Conservation (phyloP, 2,113 vertebrate genomes). For the Seriola quinqueradiata region DNA sequence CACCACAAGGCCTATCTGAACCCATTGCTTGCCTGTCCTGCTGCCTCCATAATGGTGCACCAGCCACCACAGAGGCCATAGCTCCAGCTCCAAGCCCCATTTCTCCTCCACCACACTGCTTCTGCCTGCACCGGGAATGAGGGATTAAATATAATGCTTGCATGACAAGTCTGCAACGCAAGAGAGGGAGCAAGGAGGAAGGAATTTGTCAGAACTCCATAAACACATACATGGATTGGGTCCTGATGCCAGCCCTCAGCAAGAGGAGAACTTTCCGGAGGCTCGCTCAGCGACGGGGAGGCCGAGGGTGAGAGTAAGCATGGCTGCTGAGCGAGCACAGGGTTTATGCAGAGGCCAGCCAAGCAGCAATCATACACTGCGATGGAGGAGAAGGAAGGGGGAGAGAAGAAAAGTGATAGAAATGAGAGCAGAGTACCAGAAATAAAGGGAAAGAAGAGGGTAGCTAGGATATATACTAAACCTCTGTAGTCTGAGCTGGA, state of each 20-base stretch:
- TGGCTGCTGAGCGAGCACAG: slow-evolving; percentile 75
- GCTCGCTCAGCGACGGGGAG: slow-evolving; percentile 54
- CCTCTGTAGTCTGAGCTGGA: not conserved
- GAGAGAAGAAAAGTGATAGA: slow-evolving; percentile 52
- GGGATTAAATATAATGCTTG: slow-evolving; percentile 81
- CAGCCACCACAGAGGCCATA: slow-evolving; percentile 64
- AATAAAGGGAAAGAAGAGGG: slow-evolving; percentile 32
- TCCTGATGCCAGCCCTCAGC: slow-evolving; percentile 71
- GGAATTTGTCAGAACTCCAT: slow-evolving; percentile 84
- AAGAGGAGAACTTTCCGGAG: slow-evolving; percentile 76
- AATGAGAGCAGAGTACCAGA: slow-evolving; percentile 35
- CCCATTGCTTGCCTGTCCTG: slow-evolving; percentile 46
- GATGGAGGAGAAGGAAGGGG: slow-evolving; percentile 57
- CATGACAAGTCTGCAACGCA: slow-evolving; percentile 73
- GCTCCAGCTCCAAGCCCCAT: slow-evolving; percentile 63
- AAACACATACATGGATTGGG: slow-evolving; percentile 79
- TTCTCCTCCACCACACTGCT: slow-evolving; percentile 62
- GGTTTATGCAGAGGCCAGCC: slow-evolving; percentile 92
- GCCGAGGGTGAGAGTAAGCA: slow-evolving; percentile 75
- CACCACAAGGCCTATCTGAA: slow-evolving; percentile 63
- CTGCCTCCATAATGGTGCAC: slow-evolving; percentile 68
- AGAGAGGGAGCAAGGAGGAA: slow-evolving; percentile 77
- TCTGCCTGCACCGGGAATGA: slow-evolving; percentile 62
- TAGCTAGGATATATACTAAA: slow-evolving; percentile 5
- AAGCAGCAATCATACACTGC: slow-evolving; percentile 87